phyloP scores from a whole-genome alignment of 2,113 vertebrate species.

The Toxotes jaculatrix region DNA sequence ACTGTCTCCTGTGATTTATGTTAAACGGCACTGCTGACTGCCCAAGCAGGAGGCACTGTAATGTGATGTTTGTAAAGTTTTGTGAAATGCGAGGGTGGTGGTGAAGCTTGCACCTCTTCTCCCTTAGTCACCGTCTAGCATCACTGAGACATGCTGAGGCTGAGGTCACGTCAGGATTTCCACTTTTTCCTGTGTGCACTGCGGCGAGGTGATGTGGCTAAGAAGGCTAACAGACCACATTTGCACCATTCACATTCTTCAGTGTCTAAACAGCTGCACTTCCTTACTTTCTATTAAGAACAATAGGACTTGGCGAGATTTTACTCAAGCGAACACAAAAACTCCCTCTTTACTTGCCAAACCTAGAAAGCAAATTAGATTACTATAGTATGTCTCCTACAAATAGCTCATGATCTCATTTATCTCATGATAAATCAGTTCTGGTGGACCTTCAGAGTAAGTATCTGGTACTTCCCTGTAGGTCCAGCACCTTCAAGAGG shows the following conservation, averaged over 20 bases:
- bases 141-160: slow-evolving; percentile 2
- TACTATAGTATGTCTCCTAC: slow-evolving; percentile 15
- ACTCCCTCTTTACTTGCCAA: slow-evolving; percentile 33
- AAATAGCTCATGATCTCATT: slow-evolving; percentile 48
- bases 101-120: slow-evolving; percentile 8
- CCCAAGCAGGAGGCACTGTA: neutral
- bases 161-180: slow-evolving; percentile 8
- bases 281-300: slow-evolving; percentile 34
- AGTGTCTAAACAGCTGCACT: slow-evolving; percentile 46
- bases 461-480: slow-evolving; percentile 29
- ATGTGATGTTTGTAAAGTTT: slow-evolving; percentile 6
- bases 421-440: slow-evolving; percentile 44
- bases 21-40: neutral
- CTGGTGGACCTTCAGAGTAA: slow-evolving; percentile 29
- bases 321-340: slow-evolving; percentile 32
- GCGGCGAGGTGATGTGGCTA: neutral
- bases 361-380: slow-evolving; percentile 51
- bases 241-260: slow-evolving; percentile 19
- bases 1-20: slow-evolving; percentile 32
- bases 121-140: neutral
- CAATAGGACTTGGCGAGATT: slow-evolving; percentile 16
- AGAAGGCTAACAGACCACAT: neutral
- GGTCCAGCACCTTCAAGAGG: slow-evolving; percentile 47
- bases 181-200: neutral
- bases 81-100: slow-evolving; percentile 7